These are phyloP conservation scores for Euwallacea fornicatus DNA, from an alignment of 1,140 invertebrate species.

Conservation along the genomic window DNA sequence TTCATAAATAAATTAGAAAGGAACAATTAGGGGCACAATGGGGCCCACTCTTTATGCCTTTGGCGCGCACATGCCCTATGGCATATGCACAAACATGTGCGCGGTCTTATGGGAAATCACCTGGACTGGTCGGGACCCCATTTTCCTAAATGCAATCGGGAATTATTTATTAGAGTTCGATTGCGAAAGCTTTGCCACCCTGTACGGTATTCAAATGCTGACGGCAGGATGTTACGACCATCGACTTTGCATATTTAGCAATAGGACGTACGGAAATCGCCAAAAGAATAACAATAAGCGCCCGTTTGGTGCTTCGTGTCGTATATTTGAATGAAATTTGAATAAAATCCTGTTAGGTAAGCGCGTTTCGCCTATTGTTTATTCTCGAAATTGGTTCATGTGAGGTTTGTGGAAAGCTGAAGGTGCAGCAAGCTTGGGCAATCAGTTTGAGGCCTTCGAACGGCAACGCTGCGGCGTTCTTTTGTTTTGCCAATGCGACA, in stretches of 20 bases:
- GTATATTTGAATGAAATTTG: conserved; percentile 28
- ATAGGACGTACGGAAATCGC: conserved; percentile 25
- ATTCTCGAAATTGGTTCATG: background rate
- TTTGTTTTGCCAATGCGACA: too few species aligned
- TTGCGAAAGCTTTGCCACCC: background rate
- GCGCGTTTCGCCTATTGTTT: conserved; percentile 5
- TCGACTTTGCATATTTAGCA: conserved; percentile 32
- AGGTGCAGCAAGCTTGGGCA: background rate
- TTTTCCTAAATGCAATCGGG: too few species aligned
- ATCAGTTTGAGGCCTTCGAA: too few species aligned
- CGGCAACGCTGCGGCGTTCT: too few species aligned
- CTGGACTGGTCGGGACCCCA: conserved; percentile 41
- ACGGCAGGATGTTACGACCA: conserved; percentile 23
- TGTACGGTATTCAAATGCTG: background rate
- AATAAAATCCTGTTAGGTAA: conserved; percentile 17
- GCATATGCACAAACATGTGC: conserved; percentile 52
- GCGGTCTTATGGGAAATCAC: conserved; percentile 55
- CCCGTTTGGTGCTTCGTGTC: background rate
- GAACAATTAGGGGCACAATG: conserved; percentile 50
- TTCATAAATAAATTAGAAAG: conserved; percentile 52
- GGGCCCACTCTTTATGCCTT: conserved; percentile 37
- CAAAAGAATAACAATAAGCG: conserved; percentile 35
- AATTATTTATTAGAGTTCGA: too few species aligned
- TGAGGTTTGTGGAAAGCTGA: background rate
- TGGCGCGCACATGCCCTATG: conserved; percentile 44